Evolutionary conservation across 2,888 invertebrate species (phyloP).

Genomic region (Cyaniris semiargus): DNA sequence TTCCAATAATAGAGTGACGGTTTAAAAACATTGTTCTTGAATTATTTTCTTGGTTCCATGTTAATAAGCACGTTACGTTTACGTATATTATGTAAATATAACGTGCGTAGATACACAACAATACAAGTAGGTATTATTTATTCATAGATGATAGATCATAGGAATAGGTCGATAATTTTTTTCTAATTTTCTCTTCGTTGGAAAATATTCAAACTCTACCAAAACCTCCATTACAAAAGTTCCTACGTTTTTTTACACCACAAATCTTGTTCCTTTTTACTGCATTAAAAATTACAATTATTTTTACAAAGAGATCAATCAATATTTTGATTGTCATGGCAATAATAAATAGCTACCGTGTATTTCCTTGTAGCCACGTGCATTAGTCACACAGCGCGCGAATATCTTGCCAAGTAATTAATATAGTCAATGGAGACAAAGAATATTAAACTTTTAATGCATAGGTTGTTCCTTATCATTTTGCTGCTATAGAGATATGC

Average conservation of each 20-base stretch:
- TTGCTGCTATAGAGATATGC: too few species aligned
- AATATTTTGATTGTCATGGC: constrained; percentile 25
- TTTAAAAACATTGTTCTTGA: not conserved
- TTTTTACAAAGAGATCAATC: constrained; percentile 18
- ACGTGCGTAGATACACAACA: too few species aligned
- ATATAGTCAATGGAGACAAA: not conserved
- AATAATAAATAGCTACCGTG: constrained; percentile 1
- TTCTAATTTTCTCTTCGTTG: too few species aligned
- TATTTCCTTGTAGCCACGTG: not conserved
- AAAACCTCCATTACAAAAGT: not conserved
- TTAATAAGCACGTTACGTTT: not conserved
- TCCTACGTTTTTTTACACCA: not conserved
- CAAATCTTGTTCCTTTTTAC: not conserved
- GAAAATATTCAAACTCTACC: not conserved
- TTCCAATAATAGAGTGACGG: not conserved
- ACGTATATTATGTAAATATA: too few species aligned
- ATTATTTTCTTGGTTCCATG: not conserved
- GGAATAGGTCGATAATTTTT: too few species aligned
- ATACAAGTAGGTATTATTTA: too few species aligned
- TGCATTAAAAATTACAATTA: not conserved
- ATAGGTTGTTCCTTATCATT: too few species aligned
- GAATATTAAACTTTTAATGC: too few species aligned
- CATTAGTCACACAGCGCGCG: not conserved
- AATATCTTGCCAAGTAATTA: constrained; percentile 1
- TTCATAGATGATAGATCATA: too few species aligned